Conservation (phyloP, 2,888 invertebrate genomes). For the Tetragnatha montana region DNA sequence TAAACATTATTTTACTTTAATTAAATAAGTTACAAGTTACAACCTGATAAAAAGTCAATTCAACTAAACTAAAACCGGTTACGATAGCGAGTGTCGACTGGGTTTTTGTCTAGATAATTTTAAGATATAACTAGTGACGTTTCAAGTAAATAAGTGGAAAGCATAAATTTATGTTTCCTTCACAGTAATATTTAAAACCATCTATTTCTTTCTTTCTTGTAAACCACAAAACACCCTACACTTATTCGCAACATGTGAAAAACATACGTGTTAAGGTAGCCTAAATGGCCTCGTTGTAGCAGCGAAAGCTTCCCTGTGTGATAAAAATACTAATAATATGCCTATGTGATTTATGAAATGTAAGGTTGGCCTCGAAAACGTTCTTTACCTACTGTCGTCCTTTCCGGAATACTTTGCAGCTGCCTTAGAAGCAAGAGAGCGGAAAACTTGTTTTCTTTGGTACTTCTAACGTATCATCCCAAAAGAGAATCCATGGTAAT, state of each 20-base stretch:
- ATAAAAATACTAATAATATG: neutral
- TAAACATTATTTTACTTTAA: too few relatives aligned
- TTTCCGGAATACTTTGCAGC: constrained; percentile 2
- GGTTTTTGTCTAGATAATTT: too few relatives aligned
- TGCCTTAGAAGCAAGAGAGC: neutral
- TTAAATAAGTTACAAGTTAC: too few relatives aligned
- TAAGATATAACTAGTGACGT: too few relatives aligned
- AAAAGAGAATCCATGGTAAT: neutral
- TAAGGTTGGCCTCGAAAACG: constrained; percentile 21
- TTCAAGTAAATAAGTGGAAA: neutral
- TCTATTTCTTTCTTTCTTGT: neutral
- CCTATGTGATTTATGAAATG: constrained; percentile 25
- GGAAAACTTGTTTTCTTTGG: constrained; percentile 10
- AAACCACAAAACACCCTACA: neutral
- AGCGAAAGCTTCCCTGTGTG: neutral
- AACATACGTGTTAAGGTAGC: neutral
- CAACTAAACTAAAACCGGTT: too few relatives aligned
- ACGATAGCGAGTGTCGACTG: too few relatives aligned
- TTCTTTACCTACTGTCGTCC: constrained; percentile 1
- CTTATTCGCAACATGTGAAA: neutral
- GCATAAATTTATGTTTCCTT: neutral
- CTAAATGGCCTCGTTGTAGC: neutral
- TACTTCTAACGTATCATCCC: neutral
- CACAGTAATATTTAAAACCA: neutral
- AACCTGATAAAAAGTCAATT: too few relatives aligned